Conservation (phyloP, 2,888 invertebrate species). For the Cheilosia grossa region DNA sequence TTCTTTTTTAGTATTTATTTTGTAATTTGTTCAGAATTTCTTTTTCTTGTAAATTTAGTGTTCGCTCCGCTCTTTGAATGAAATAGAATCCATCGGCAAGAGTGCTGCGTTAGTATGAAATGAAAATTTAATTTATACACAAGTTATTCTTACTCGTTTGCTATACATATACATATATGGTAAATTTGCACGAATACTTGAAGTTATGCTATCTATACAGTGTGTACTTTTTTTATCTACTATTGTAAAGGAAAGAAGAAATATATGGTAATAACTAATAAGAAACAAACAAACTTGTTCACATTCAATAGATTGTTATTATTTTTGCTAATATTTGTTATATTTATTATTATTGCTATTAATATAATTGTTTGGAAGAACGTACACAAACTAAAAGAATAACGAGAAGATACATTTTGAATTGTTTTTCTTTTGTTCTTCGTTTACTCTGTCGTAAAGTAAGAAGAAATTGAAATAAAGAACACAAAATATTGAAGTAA, state of each 20-base stretch:
- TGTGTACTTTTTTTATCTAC: slow-evolving; percentile 1
- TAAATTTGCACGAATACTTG: slow-evolving; percentile 18
- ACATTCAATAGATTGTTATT: slow-evolving; percentile 66
- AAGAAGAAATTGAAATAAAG: slow-evolving; percentile 51
- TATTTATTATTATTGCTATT: slow-evolving; percentile 62
- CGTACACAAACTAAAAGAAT: slow-evolving; percentile 63
- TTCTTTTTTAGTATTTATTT: slow-evolving; percentile 43
- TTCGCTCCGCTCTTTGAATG: slow-evolving; percentile 28
- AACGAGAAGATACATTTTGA: slow-evolving; percentile 19
- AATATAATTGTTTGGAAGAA: slow-evolving; percentile 55
- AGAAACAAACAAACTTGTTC: slow-evolving; percentile 28
- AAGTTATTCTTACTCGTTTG: slow-evolving; percentile 23
- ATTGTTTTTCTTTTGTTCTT: slow-evolving; percentile 17
- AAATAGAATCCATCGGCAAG: slow-evolving; percentile 15
- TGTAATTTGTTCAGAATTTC: neutral
- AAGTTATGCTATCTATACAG: slow-evolving; percentile 1
- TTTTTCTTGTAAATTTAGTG: slow-evolving; percentile 33
- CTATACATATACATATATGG: slow-evolving; percentile 17
- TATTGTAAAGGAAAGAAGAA: slow-evolving; percentile 1
- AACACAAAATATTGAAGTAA: slow-evolving; percentile 26
- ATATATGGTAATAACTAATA: slow-evolving; percentile 1
- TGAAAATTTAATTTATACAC: slow-evolving; percentile 22
- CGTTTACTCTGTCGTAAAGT: slow-evolving; percentile 59
- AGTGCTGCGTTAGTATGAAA: slow-evolving; percentile 37
- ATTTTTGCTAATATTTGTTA: slow-evolving; percentile 71